Conservation (phyloP, 1,140 invertebrate genomes). For the Drosophila pallidifrons region DNA sequence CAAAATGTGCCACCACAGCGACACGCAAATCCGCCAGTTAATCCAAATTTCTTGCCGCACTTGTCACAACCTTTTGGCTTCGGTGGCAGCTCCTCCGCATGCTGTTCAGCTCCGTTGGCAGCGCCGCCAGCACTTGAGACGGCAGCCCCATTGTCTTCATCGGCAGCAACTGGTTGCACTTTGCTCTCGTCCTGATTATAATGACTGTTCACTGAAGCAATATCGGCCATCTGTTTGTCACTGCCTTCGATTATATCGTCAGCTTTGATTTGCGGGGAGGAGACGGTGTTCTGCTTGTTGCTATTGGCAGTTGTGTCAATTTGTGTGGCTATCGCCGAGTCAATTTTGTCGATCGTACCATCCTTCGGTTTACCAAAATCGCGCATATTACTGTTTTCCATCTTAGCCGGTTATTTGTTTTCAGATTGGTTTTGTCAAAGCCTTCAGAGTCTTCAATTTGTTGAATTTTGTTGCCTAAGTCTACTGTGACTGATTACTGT, state of each 20-base stretch:
- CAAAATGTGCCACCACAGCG: constrained; percentile 67
- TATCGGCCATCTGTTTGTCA: not conserved
- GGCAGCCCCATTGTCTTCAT: not conserved
- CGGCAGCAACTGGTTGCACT: not conserved
- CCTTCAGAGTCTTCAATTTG: constrained; percentile 46
- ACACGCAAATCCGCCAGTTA: constrained; percentile 61
- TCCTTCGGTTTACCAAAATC: constrained; percentile 43
- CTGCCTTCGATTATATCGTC: constrained; percentile 2
- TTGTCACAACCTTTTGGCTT: constrained; percentile 62
- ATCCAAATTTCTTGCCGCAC: constrained; percentile 66
- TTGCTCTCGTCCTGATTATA: not conserved
- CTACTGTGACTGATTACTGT: constrained; percentile 47
- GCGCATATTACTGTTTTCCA: constrained; percentile 51
- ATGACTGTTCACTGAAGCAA: not conserved
- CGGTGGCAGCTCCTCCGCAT: not conserved
- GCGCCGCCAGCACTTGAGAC: not conserved
- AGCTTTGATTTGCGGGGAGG: not conserved
- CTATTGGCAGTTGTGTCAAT: constrained; percentile 4
- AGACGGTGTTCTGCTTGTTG: no score
- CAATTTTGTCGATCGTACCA: constrained; percentile 35
- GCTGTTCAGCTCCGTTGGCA: not conserved
- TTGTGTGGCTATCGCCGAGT: constrained; percentile 22
- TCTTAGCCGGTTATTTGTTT: constrained; percentile 31
- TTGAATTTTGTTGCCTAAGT: constrained; percentile 61
- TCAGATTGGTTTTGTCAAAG: constrained; percentile 47